These are phyloP conservation scores for Heliangelus exortis DNA, from an alignment of 2,797 vertebrate species.

Conservation along the genomic window DNA sequence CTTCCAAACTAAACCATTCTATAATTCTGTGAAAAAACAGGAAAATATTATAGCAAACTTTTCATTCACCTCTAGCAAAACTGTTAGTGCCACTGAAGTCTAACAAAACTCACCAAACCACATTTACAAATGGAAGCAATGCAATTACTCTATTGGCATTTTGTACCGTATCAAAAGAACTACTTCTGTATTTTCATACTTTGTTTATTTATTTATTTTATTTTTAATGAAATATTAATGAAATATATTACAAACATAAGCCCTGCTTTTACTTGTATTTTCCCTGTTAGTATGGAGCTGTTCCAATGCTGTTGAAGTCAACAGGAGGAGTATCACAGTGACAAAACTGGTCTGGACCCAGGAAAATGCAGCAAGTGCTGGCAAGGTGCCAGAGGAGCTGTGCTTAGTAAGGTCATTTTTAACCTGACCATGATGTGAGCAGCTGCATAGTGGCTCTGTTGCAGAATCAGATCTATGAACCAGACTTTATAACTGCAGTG, in stretches of 20 bases:
- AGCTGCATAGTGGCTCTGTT: constrained; percentile 22
- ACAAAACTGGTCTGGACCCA: background rate
- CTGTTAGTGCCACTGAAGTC: background rate
- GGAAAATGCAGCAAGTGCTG: constrained; percentile 21
- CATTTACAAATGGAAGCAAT: background rate
- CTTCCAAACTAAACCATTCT: too few species aligned
- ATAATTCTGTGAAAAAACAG: background rate
- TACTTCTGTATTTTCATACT: background rate
- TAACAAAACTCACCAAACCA: background rate
- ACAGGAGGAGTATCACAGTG: background rate
- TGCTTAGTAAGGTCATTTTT: constrained; percentile 6
- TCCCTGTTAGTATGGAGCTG: background rate
- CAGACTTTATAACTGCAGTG: background rate
- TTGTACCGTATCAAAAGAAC: background rate
- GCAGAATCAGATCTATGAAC: constrained; percentile 4
- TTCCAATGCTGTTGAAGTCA: constrained; percentile 10
- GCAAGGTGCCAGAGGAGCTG: constrained; percentile 9
- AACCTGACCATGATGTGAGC: background rate
- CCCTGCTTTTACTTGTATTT: background rate
- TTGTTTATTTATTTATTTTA: too few species aligned
- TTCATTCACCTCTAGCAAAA: background rate
- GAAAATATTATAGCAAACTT: background rate
- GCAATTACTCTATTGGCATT: background rate
- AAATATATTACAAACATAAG: constrained; percentile 2
- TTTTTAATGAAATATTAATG: constrained; percentile 19